These are phyloP conservation scores for Andrena trimmerana DNA, from an alignment of 2,888 invertebrate genomes.

Conservation along the genomic window DNA sequence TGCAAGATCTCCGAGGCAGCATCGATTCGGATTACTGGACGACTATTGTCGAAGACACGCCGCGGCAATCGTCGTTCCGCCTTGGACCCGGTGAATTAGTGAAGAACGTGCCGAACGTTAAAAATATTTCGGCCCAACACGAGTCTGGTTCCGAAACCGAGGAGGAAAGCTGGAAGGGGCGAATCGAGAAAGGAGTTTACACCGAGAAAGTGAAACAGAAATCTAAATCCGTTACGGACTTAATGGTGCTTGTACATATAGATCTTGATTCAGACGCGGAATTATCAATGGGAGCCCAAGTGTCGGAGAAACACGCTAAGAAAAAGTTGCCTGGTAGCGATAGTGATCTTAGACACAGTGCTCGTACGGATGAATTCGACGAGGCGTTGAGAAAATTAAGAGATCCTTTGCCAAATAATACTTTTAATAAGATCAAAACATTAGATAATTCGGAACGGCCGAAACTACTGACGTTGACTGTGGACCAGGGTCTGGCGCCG, in stretches of 20 bases:
- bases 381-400: conserved; percentile 86
- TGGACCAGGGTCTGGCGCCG: conserved; percentile 74
- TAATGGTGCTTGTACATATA: conserved; percentile 89
- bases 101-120: conserved; percentile 73
- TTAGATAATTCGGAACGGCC: conserved; percentile 72
- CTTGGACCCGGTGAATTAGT: conserved; percentile 81
- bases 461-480: conserved; percentile 76
- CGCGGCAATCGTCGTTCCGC: conserved; percentile 77
- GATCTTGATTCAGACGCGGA: conserved; percentile 88
- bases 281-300: conserved; percentile 84
- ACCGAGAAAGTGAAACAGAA: conserved; percentile 89
- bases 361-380: conserved; percentile 86
- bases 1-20: conserved; percentile 90
- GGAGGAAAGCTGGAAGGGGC: conserved; percentile 88
- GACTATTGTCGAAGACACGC: conserved; percentile 75
- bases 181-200: conserved; percentile 87
- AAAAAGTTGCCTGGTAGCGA: conserved; percentile 85
- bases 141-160: conserved; percentile 88
- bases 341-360: conserved; percentile 86
- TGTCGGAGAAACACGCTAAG: conserved; percentile 75
- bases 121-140: conserved; percentile 62
- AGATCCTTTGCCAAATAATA: conserved; percentile 59
- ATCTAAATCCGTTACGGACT: conserved; percentile 89
- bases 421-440: conserved; percentile 68
- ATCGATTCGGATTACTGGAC: conserved; percentile 84